Base-by-base conservation (phyloP, 2,113 vertebrate species). In the Laticauda colubrina region DNA sequence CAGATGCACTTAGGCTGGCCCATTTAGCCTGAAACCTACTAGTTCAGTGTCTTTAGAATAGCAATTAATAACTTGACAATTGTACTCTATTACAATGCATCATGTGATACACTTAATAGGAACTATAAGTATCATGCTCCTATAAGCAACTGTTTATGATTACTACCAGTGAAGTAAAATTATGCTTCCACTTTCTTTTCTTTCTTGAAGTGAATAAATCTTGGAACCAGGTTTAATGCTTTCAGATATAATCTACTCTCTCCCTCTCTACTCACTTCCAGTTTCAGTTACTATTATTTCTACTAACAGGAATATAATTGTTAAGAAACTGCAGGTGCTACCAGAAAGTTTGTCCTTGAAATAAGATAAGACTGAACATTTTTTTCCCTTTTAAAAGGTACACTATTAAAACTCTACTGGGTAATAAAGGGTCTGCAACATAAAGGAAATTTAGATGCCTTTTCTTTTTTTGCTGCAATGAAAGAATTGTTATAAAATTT, bases 321-420 rank as follows among this genome's bases (percentile, higher is more conserved):
- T 95, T 94, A 91, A 94, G 91, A 94, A 93, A 93, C 93, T 61
- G 85, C 88, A 15, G 0, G 87, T 94, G 91, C 53, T 0, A 0
- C 92, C 0, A 5, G 48, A 95, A 61, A 57, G 88, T 88, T 94
- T 56, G 3, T 95, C 86, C 90, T 95, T 95, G 94, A 95, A 96
- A 93, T 69, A 11, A 94, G 91, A 59, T 92, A 96, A 96, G 56
- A 21, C 69, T 24, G 90, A 94, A 88, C 89, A 88, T 92, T 95
- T 96, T 0, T 39, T 39, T 51, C 51, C 0, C 3, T 85, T 93
- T 51, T 87, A 0, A 20, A 90, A 95, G 93, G 59, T 87, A 5
- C 1, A 0, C 87, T 55, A n/a, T 88, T 89, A 59, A 59, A 89
- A 26, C 34, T n/a, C 39, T 15, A 26, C 10, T 39, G 43, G 93